A percentile compares a stretch with the other conserved stretches of the same genome.
phyloP scores from a whole-genome alignment of 2,113 vertebrate genomes.

The Eleginops maclovinus region DNA sequence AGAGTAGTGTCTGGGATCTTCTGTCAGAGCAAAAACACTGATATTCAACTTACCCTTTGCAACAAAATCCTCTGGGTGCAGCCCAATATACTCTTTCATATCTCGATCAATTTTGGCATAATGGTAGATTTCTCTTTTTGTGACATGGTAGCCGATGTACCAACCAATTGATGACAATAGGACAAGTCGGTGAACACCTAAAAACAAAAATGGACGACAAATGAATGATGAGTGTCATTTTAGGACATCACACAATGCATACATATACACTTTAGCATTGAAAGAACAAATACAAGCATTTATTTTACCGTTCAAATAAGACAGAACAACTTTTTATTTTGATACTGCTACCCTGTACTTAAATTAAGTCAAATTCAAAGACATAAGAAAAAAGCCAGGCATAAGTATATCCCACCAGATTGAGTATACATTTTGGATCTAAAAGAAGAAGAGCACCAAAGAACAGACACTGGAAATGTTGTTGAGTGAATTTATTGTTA shows the following conservation, averaged over 20 bases:
- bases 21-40: not conserved
- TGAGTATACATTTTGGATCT: not conserved
- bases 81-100: conserved; percentile 84
- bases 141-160: conserved; percentile 88
- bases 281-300: not conserved
- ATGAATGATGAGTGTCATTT: not conserved
- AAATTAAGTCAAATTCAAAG: not conserved
- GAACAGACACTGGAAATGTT: not conserved
- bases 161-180: conserved; percentile 84
- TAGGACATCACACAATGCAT: not conserved
- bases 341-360: not conserved
- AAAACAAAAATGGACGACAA: not conserved
- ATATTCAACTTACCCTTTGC: conserved; percentile 76
- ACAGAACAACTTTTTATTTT: not conserved
- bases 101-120: conserved; percentile 87
- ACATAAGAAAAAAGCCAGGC: not conserved
- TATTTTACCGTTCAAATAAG: not conserved
- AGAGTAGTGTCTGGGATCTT: not conserved
- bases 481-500: not conserved
- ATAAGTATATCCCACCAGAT: not conserved
- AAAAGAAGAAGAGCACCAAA: not conserved
- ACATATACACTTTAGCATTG: not conserved
- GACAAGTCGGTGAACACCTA: conserved; percentile 92
- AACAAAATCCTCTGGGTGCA: conserved; percentile 86
- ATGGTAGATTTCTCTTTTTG: conserved; percentile 83